These are phyloP conservation scores for Andrena camellia DNA, from an alignment of 2,888 invertebrate species.

Conservation along the genomic window DNA sequence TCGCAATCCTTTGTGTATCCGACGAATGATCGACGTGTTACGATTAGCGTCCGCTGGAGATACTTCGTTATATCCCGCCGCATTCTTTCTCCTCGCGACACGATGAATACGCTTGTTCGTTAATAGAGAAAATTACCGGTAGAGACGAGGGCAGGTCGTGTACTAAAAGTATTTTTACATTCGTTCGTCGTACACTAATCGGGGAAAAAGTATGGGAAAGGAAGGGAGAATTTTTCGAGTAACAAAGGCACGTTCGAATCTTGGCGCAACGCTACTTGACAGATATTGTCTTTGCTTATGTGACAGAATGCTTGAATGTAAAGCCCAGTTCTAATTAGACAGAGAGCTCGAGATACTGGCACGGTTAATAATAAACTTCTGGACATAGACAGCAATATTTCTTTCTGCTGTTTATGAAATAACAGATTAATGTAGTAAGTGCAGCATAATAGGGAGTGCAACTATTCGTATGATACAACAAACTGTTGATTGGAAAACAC, in stretches of 20 bases:
- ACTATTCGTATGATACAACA: constrained; percentile 1
- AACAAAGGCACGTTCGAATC: constrained; percentile 23
- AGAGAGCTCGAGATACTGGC: neutral
- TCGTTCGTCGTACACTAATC: constrained; percentile 14
- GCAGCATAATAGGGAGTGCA: neutral
- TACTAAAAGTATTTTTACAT: constrained; percentile 60
- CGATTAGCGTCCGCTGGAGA: constrained; percentile 42
- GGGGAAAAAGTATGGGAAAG: constrained; percentile 13
- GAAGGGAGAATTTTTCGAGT: constrained; percentile 11
- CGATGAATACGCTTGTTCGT: constrained; percentile 26
- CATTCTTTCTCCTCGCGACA: constrained; percentile 7
- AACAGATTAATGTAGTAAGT: neutral
- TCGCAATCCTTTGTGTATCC: constrained; percentile 61
- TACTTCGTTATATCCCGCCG: constrained; percentile 24
- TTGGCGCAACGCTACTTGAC: neutral
- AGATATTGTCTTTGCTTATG: constrained; percentile 17
- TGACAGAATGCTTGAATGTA: neutral
- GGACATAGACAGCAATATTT: neutral
- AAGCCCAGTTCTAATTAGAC: neutral
- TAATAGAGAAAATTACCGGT: constrained; percentile 46
- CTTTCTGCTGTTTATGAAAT: neutral
- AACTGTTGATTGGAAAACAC: constrained; percentile 17
- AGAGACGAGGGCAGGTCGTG: constrained; percentile 20
- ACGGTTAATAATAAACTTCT: neutral
- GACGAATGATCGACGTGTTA: constrained; percentile 52